phyloP scores from a whole-genome alignment of 2,113 vertebrate genomes.

The Candoia aspera region DNA sequence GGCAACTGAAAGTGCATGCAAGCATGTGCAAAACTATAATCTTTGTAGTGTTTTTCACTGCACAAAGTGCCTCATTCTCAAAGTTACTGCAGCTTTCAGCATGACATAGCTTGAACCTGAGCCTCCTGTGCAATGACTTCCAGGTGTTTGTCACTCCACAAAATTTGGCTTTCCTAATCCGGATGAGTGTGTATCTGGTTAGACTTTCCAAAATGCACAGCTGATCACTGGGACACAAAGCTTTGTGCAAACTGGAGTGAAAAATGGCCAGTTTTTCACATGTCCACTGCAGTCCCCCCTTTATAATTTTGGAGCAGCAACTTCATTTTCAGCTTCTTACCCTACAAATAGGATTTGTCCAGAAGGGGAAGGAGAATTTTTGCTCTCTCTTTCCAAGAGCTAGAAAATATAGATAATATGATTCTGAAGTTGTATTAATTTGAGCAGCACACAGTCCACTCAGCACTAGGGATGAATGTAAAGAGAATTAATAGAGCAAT shows the following conservation, averaged over 20 bases:
- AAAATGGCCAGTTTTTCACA: constrained; percentile 54
- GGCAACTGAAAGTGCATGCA: background rate
- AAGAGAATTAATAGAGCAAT: background rate
- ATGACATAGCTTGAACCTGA: background rate
- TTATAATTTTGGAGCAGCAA: background rate
- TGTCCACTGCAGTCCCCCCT: constrained; percentile 61
- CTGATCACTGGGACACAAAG: background rate
- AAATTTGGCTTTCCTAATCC: background rate
- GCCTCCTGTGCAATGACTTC: background rate
- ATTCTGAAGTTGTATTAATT: rapidly evolving
- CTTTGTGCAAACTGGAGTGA: rapidly evolving
- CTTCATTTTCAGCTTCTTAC: background rate
- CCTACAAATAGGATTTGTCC: background rate
- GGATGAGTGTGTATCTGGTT: background rate
- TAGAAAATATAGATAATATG: rapidly evolving
- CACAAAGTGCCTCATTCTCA: background rate
- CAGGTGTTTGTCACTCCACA: background rate
- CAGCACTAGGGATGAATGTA: rapidly evolving
- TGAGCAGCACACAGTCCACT: rapidly evolving
- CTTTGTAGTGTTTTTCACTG: background rate
- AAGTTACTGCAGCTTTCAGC: background rate
- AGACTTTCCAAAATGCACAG: background rate
- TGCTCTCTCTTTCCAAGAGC: constrained; percentile 44
- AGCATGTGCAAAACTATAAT: background rate
- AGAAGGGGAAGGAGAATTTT: background rate